Evolutionary conservation across 2,888 invertebrate species (phyloP), one percentile per base, ranked within the genome.

Genomic region (Furcula furcula): DNA sequence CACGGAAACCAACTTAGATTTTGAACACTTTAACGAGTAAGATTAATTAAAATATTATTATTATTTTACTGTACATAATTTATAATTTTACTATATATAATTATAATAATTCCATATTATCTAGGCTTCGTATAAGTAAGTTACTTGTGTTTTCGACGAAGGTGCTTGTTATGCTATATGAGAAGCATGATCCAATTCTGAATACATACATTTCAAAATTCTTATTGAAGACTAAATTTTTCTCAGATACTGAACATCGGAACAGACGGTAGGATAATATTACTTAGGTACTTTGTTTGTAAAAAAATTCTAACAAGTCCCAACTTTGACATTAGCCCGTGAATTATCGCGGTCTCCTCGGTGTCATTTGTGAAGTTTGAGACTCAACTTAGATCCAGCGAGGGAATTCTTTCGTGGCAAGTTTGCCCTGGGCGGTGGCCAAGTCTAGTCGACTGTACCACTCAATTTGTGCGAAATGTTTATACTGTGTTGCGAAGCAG

Each of bases 291-390:
- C n/a, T 69, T 66, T 67, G 72, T 74, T 67, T 70, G 68, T 75
- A 77, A 81, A 81, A n/a, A 82, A 76, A 77, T 76, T 76, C 76
- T 61, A 78, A 78, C 76, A 82, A 83, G 64, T 76, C 66, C 73
- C 70, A 84, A 85, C 80, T 85, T 83, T 76, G 76, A 78, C 84
- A 83, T 83, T 83, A 82, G 78, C 73, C 66, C 65, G 80, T 84
- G 79, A 86, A 83, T 85, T 85, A 86, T 84, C 76, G 76, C 73
- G 71, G 84, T 81, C 85, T 80, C 82, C 42, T 73, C 57, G 81
- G 85, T 78, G 82, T 85, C 86, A 83, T 85, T 86, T 83, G 81
- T 74, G 75, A 84, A 83, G 76, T 85, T 80, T 59, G 54, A 62
- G 58, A 50, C 58, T 62, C 73, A 77, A 71, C 77, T 71, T 55